Evolutionary conservation across 2,888 invertebrate genomes (phyloP), one percentile per base, ranked within the genome.

Genomic region (Dastarcus helophoroides): DNA sequence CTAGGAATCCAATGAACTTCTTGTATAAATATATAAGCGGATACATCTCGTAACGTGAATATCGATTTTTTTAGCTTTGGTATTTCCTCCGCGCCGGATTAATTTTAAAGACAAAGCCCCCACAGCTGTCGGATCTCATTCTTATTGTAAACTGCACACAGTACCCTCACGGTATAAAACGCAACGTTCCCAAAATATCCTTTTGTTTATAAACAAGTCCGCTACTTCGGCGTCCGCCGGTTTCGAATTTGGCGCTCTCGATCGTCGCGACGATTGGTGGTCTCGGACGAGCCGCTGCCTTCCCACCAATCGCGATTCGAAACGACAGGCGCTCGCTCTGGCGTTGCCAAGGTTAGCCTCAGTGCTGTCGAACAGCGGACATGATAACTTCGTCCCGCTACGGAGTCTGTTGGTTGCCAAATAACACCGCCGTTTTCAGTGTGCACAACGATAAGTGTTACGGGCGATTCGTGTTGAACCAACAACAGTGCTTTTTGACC

Each of bases 341-440:
- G 30, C 38, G 57, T 48, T 31, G 60, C 64, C 59, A 64, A 65
- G 66, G 19, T 65, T 50, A 56, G 62, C 56, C 62, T 58, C 60
- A 58, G 57, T 60, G 53, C 51, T 56, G 55, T 53, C 53, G 53
- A 53, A 54, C 59, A 60, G 56, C 62, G 62, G 62, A 60, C 62
- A 61, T 62, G 60, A 58, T 67, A 60, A 59, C 65, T 62, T 57
- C 63, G 60, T 63, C 64, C 58, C 53, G 56, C 52, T 55, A 57
- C 58, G 57, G 60, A 55, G 54, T 56, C 50, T 56, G 58, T 56
- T 58, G 57, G 57, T 52, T 58, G 54, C 53, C 58, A 48, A 40
- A 46, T 40, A 38, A 50, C 39, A 34, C 11, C 27, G 31, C 27
- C 26, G 26, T 42, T 38, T 38, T 41, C 43, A 25, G 32, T 33